Percentiles rank a stretch among this genome's conserved stretches.
Conservation (phyloP, 2,888 invertebrate species). For the Crocallis elinguaria region DNA sequence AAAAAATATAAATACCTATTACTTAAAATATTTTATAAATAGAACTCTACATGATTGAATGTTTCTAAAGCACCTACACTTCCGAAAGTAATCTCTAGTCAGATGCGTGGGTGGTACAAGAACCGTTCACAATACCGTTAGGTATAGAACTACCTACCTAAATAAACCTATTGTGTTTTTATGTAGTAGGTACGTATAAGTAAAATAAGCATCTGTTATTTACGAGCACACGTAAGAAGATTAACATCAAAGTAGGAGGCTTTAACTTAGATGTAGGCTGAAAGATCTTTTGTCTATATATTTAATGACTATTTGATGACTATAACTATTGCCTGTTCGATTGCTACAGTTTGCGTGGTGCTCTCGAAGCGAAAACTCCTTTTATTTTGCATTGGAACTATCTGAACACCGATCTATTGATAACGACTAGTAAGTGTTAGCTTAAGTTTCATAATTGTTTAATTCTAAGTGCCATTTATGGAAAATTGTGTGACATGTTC, state of each 20-base stretch:
- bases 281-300: no score
- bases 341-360: not conserved
- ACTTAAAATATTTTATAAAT: no score
- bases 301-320: no score
- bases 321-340: no score
- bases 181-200: not conserved
- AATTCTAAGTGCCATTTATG: no score
- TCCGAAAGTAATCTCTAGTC: not conserved
- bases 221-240: not conserved
- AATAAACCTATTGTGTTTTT: not conserved
- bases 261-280: no score
- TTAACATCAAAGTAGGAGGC: no score
- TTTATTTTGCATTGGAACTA: no score
- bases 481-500: no score
- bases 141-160: not conserved
- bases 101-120: conserved; percentile 18
- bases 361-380: not conserved
- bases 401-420: no score
- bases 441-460: no score
- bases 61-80: not conserved
- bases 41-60: not conserved
- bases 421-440: not conserved
- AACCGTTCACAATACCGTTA: not conserved
- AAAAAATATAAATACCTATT: no score
- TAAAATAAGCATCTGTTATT: not conserved